Evolutionary conservation across 2,888 invertebrate species (phyloP).

Genomic region (Hemicrepidius hirtus): DNA sequence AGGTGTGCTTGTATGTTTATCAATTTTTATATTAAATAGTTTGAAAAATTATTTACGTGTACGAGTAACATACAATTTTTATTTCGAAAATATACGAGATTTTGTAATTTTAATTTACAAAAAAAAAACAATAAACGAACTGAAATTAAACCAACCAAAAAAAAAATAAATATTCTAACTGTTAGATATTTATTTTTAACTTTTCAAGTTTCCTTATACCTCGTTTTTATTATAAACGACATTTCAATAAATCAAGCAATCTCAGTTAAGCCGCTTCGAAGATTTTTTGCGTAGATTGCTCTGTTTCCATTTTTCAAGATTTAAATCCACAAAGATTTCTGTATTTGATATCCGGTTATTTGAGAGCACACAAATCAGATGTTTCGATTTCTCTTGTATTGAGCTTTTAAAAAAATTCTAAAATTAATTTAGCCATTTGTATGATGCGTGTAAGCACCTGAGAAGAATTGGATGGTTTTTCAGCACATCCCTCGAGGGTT

Average conservation of each 20-base stretch:
- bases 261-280: conserved; percentile 18
- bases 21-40: too few species aligned
- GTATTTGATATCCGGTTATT: conserved; percentile 18
- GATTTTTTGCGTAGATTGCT: conserved; percentile 25
- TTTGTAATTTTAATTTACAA: too few species aligned
- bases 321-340: conserved; percentile 33
- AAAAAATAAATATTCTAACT: not conserved
- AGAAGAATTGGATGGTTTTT: conserved; percentile 9
- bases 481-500: not conserved
- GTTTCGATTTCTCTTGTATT: not conserved
- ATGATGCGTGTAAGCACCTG: not conserved
- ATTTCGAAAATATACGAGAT: too few species aligned
- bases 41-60: too few species aligned
- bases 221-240: conserved; percentile 9
- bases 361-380: conserved; percentile 10
- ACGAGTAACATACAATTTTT: too few species aligned
- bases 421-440: not conserved
- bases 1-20: too few species aligned
- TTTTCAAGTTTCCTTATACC: too few species aligned
- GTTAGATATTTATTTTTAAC: too few species aligned
- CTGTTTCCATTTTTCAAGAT: conserved; percentile 28
- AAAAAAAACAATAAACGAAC: too few species aligned
- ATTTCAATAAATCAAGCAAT: conserved; percentile 19
- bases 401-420: not conserved
- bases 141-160: too few species aligned